phyloP scores from a whole-genome alignment of 1,140 invertebrate species.

The Drosophila aff. region DNA sequence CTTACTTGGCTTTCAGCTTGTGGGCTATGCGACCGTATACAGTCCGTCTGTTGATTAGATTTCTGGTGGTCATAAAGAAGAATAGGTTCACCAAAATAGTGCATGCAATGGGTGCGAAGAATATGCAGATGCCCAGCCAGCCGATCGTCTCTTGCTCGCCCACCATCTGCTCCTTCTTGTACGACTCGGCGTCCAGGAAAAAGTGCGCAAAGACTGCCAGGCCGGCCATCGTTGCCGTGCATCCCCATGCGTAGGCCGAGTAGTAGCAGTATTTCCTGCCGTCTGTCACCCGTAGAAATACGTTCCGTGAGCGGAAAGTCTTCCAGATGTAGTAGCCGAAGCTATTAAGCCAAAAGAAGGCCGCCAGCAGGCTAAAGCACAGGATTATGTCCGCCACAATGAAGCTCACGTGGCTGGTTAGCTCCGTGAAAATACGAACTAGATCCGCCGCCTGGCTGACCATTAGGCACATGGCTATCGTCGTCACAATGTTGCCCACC shows the following conservation, averaged over 20 bases:
- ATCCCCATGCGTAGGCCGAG: conserved; percentile 91
- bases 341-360: conserved; percentile 94
- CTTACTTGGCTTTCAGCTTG: conserved; percentile 92
- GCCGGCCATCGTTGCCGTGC: conserved; percentile 88
- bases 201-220: conserved; percentile 93
- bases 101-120: conserved; percentile 92
- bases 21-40: conserved; percentile 94
- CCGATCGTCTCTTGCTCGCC: conserved; percentile 90
- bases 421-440: conserved; percentile 92
- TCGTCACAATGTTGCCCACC: conserved; percentile 93
- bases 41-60: conserved; percentile 91
- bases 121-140: conserved; percentile 91
- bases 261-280: conserved; percentile 94
- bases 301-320: conserved; percentile 93
- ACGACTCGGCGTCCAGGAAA: conserved; percentile 89
- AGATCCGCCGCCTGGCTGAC: conserved; percentile 91
- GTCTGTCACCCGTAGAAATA: conserved; percentile 93
- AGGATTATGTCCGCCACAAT: conserved; percentile 91
- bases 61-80: conserved; percentile 91
- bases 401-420: conserved; percentile 91
- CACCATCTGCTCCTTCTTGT: conserved; percentile 85
- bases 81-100: conserved; percentile 91
- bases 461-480: conserved; percentile 91
- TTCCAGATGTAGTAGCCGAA: conserved; percentile 94
- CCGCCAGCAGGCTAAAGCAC: conserved; percentile 90